Percentiles rank a stretch among this genome's conserved stretches.
phyloP scores from a whole-genome alignment of 2,888 invertebrate species.

The Hanleya hanleyi region DNA sequence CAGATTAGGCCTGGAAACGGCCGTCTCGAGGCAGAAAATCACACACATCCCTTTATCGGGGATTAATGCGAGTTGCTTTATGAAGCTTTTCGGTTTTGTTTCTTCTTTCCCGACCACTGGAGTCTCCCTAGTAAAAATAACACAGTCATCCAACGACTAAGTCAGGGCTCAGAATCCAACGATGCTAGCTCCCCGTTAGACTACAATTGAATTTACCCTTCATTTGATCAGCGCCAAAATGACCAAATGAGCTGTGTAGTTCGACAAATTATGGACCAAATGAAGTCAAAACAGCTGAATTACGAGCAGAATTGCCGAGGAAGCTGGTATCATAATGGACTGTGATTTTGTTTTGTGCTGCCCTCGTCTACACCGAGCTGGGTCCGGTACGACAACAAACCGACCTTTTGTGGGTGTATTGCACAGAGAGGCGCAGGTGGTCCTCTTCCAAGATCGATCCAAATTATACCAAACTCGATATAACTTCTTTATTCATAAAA shows the following conservation, averaged over 20 bases:
- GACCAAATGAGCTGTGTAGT: background rate
- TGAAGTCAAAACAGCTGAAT: constrained; percentile 3
- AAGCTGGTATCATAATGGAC: background rate
- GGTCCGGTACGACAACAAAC: no score
- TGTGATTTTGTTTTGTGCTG: background rate
- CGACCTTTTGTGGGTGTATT: no score
- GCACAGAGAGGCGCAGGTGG: no score
- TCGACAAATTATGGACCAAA: background rate
- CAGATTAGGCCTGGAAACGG: background rate
- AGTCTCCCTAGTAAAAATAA: background rate
- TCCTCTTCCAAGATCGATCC: no score
- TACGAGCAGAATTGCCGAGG: background rate
- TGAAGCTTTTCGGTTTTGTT: background rate
- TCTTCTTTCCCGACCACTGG: background rate
- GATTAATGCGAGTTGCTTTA: background rate
- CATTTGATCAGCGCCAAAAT: constrained; percentile 2
- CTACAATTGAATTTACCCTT: constrained; percentile 6
- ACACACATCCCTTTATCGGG: background rate
- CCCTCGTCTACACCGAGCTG: no score
- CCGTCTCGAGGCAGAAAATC: no score
- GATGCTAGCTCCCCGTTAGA: no score
- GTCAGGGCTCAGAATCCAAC: no score
- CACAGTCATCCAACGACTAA: no score
- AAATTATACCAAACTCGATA: no score
- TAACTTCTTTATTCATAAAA: no score